These are phyloP conservation scores for Agriotes lineatus DNA, from an alignment of 2,888 invertebrate species.

Conservation along the genomic window DNA sequence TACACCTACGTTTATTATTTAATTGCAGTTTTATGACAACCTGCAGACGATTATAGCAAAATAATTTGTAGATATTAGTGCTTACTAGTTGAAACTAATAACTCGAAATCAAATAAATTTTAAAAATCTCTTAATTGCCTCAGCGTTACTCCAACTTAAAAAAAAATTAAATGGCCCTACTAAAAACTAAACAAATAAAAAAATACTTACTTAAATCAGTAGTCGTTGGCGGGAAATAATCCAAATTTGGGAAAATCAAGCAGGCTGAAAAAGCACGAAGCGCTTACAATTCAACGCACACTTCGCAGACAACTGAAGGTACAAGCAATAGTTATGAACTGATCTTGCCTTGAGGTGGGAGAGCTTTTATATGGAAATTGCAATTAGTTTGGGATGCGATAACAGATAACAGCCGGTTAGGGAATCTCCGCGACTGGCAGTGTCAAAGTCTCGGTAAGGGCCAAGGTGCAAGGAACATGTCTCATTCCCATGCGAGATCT, in stretches of 20 bases:
- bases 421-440: conserved; percentile 15
- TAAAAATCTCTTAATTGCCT: no score
- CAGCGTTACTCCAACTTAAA: no score
- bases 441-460: conserved; percentile 17
- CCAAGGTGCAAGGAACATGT: conserved; percentile 37
- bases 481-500: conserved; percentile 31
- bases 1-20: no score
- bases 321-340: not conserved
- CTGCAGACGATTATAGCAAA: no score
- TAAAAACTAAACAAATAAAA: no score
- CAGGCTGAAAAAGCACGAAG: no score
- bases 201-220: conserved; percentile 18
- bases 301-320: not conserved
- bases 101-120: no score
- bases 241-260: not conserved
- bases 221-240: conserved; percentile 8
- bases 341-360: conserved; percentile 6
- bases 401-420: not conserved
- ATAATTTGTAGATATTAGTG: no score
- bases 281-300: no score
- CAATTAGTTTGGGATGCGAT: conserved; percentile 9
- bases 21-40: no score
- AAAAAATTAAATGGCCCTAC: no score
- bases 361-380: conserved; percentile 27
- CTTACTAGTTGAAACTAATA: no score